Percentiles rank a stretch among this genome's conserved stretches.
Evolutionary conservation across 2,888 invertebrate species (phyloP).

Genomic region (Altica lythri): DNA sequence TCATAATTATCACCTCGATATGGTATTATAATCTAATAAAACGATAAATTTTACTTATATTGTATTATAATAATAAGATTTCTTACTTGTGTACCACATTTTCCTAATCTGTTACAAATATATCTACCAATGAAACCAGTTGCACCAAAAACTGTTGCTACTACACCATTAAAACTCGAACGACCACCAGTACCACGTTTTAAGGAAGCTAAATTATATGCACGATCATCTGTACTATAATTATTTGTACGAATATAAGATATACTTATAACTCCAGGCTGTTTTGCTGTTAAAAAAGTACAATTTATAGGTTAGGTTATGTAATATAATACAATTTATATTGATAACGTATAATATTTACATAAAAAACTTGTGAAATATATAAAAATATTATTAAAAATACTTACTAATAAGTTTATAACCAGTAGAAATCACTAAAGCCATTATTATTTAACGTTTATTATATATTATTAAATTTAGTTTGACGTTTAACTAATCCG

Average conservation of each 20-base stretch:
- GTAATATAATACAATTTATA: slow-evolving; percentile 27
- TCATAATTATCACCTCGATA: slow-evolving; percentile 88
- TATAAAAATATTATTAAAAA: not conserved
- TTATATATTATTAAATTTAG: not conserved
- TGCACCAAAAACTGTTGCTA: slow-evolving; percentile 97
- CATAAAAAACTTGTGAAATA: not conserved
- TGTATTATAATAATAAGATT: no score
- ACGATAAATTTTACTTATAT: not conserved
- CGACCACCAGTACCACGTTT: slow-evolving; percentile 90
- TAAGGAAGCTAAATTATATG: slow-evolving; percentile 68
- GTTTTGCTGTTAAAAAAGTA: slow-evolving; percentile 45
- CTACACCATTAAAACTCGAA: slow-evolving; percentile 94
- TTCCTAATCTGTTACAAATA: slow-evolving; percentile 89
- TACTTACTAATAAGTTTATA: slow-evolving; percentile 50
- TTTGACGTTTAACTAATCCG: not conserved
- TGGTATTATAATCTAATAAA: slow-evolving; percentile 83
- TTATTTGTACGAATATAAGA: slow-evolving; percentile 51
- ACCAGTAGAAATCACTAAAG: slow-evolving; percentile 49
- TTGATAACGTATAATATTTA: slow-evolving; percentile 1
- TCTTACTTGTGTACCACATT: slow-evolving; percentile 81
- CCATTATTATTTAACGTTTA: slow-evolving; percentile 39
- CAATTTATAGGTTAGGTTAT: slow-evolving; percentile 40
- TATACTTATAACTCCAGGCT: slow-evolving; percentile 49
- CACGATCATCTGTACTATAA: slow-evolving; percentile 62
- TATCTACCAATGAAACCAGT: slow-evolving; percentile 88